phyloP scores from a whole-genome alignment of 2,888 invertebrate genomes.

The Myathropa florea region DNA sequence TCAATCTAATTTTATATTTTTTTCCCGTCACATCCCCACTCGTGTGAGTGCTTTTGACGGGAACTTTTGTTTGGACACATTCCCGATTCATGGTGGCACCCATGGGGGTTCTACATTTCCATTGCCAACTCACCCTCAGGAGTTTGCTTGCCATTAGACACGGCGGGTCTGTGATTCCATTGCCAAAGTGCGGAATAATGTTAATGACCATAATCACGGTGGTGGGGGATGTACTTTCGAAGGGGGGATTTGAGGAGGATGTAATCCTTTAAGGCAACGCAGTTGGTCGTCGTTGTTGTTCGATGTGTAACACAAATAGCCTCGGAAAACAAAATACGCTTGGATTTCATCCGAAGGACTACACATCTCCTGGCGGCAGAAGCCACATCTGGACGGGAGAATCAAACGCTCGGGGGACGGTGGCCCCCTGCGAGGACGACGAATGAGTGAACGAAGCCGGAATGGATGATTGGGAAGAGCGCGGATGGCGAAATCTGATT shows the following conservation, averaged over 20 bases:
- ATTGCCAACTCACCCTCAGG: neutral
- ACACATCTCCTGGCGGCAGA: neutral
- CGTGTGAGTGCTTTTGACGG: no score
- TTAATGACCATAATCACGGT: slow-evolving; percentile 62
- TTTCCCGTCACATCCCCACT: neutral
- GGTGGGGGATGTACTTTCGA: no score
- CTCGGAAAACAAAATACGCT: slow-evolving; percentile 32
- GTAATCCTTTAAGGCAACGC: slow-evolving; percentile 27
- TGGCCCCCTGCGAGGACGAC: neutral
- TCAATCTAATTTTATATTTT: slow-evolving; percentile 4
- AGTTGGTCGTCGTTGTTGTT: neutral
- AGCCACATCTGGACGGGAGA: slow-evolving; percentile 30
- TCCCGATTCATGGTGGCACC: slow-evolving; percentile 28
- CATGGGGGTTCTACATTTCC: slow-evolving; percentile 47
- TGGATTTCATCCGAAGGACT: neutral
- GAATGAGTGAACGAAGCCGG: slow-evolving; percentile 32
- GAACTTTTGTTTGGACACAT: slow-evolving; percentile 2
- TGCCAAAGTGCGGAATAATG: slow-evolving; percentile 68
- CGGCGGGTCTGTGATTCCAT: neutral
- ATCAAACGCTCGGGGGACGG: slow-evolving; percentile 23
- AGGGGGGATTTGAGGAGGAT: neutral
- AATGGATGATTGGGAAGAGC: slow-evolving; percentile 10
- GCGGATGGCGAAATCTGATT: slow-evolving; percentile 16
- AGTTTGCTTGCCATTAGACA: no score
- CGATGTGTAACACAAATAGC: slow-evolving; percentile 30